A percentile compares a stretch with the other conserved stretches of the same genome.
Conservation (phyloP, 53 echinoderm and acorn worm species). For the Temnopleurus reevesii region DNA sequence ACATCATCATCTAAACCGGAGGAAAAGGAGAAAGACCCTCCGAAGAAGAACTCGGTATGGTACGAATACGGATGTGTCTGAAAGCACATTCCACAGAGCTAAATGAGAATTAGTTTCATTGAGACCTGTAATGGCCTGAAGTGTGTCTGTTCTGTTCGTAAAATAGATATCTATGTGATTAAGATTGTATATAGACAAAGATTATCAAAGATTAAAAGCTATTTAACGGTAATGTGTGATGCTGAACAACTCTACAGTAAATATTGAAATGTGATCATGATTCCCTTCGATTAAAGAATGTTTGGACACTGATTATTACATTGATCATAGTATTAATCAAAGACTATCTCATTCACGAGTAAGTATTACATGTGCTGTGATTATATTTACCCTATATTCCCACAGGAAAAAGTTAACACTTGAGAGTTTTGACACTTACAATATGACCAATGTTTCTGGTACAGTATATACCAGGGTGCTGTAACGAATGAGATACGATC, state of each 20-base stretch:
- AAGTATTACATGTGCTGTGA: no score
- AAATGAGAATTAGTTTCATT: not conserved
- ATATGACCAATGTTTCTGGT: no score
- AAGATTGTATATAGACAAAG: constrained; percentile 24
- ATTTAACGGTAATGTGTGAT: constrained; percentile 5
- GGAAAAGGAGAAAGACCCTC: constrained; percentile 53
- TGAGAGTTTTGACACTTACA: no score
- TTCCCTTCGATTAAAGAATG: not conserved
- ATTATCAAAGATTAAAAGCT: not conserved
- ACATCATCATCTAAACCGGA: constrained; percentile 35
- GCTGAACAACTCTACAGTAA: constrained; percentile 16
- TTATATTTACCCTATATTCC: no score
- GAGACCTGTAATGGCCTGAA: not conserved
- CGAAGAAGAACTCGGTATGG: constrained; percentile 94
- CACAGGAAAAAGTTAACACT: no score
- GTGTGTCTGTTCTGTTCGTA: not conserved
- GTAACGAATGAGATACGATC: no score
- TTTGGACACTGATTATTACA: not conserved
- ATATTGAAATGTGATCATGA: not conserved
- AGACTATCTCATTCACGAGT: not conserved
- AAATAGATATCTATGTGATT: not conserved
- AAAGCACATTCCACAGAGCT: not conserved
- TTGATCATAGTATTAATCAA: not conserved
- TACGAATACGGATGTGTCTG: constrained; percentile 99
- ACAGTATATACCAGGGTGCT: no score